These are phyloP conservation scores for Phyllostomus hastatus DNA, from an alignment of 2,113 vertebrate species.

Conservation along the genomic window DNA sequence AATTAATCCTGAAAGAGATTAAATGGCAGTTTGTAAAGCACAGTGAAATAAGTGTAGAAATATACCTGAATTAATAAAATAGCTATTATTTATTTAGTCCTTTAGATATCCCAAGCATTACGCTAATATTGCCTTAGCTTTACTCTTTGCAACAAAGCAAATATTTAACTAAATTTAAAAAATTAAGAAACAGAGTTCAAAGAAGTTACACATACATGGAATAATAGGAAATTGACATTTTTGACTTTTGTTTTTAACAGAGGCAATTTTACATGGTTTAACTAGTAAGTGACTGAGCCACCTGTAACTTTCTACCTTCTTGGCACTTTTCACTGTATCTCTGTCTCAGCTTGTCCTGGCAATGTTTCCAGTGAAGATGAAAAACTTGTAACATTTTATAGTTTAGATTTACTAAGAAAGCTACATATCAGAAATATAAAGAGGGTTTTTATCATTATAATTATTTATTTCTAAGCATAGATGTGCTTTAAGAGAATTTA, in stretches of 20 bases:
- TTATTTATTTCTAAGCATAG: not conserved
- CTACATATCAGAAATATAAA: not conserved
- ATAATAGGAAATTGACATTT: not conserved
- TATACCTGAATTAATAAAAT: constrained; percentile 33
- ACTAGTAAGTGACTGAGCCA: not conserved
- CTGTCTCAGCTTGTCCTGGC: not conserved
- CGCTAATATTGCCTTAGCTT: not conserved
- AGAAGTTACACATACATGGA: not conserved
- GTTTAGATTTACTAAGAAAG: not conserved
- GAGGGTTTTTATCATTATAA: not conserved
- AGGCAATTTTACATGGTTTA: not conserved
- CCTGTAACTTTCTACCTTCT: not conserved
- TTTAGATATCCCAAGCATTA: not conserved
- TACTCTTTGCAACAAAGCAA: not conserved
- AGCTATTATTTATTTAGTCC: constrained; percentile 7
- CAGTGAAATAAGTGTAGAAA: not conserved
- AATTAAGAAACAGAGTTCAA: not conserved
- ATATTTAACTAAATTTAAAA: not conserved
- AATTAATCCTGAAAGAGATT: constrained; percentile 52
- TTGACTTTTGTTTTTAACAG: not conserved
- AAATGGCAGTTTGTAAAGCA: constrained; percentile 33
- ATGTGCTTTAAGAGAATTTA: not conserved
- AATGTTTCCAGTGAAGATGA: not conserved
- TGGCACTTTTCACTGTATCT: not conserved
- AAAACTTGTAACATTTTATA: not conserved